Base-by-base conservation (phyloP, 30 jellyfish, hydroid and myxozoan species). In the Cassiopea xamachana region DNA sequence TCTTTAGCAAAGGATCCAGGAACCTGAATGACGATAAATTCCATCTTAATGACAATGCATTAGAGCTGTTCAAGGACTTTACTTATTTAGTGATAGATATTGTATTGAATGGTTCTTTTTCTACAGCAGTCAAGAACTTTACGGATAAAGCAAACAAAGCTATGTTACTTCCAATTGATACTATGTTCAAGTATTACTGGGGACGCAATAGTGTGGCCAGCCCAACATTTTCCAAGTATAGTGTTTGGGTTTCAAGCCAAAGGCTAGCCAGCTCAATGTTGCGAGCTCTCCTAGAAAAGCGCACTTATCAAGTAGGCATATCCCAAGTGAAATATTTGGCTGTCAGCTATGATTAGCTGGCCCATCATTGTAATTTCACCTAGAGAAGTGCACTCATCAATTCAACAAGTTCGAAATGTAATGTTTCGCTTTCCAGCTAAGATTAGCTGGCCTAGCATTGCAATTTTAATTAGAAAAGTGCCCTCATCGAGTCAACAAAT, bases 1-100 rank as follows among this genome's bases (percentile, higher is more conserved):
- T n/a, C n/a, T n/a, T n/a, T n/a, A n/a, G n/a, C n/a, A n/a, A n/a
- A 58, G 69, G 69, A 58, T 58, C 69, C 69, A 58, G 69, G 69
- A 58, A 58, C 69, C 69, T 58, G 12, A 58, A 58, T 58, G 13
- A 13, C 69, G 12, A 13, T 58, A 58, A 58, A 58, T 58, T 58
- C 69, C 13, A 58, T 58, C 69, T 58, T 58, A 58, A 58, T 13
- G 13, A 58, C 69, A 58, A 58, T 58, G 69, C 7, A 58, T 58
- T 58, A 58, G 69, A 58, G 13, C 69, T 13, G 13, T 7, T 58
- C 69, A 58, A 58, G 69, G 69, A 58, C 69, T 58, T 58, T 58
- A 58, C 7, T 58, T 58, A 58, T 13, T 58, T 58, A 5, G 69
- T 7, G 69, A 13, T 5, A 13, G 69, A 58, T 58, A 58, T 58